phyloP scores from a whole-genome alignment of 2,113 vertebrate species.

The Trichomycterus rosablanca region DNA sequence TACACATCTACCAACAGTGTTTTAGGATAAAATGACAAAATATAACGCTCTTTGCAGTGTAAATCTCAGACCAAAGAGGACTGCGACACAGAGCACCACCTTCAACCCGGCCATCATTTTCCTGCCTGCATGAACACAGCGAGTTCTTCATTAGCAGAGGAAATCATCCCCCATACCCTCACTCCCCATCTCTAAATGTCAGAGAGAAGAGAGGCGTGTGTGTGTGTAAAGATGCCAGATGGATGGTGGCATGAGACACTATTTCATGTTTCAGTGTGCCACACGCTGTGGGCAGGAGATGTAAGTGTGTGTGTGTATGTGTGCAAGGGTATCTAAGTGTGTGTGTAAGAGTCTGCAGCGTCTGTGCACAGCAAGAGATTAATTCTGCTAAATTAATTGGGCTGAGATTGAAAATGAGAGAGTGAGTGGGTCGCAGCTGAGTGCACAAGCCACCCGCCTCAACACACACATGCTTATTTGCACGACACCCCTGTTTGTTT shows the following conservation, averaged over 20 bases:
- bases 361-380: constrained; percentile 51
- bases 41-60: constrained; percentile 14
- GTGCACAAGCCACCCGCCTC: constrained; percentile 37
- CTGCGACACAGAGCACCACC: constrained; percentile 15
- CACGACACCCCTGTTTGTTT: constrained; percentile 41
- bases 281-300: constrained; percentile 41
- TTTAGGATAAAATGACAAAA: neutral
- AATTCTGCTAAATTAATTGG: constrained; percentile 56
- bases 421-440: constrained; percentile 50
- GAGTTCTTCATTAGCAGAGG: constrained; percentile 49
- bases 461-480: constrained; percentile 43
- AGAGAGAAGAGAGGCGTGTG: constrained; percentile 41
- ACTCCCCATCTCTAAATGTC: constrained; percentile 47
- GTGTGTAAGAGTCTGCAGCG: constrained; percentile 41
- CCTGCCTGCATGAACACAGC: constrained; percentile 39
- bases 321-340: constrained; percentile 35
- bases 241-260: constrained; percentile 64
- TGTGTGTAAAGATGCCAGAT: constrained; percentile 57
- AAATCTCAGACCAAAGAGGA: constrained; percentile 14
- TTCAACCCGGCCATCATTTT: constrained; percentile 36
- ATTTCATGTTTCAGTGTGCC: constrained; percentile 71
- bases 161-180: constrained; percentile 42
- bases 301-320: constrained; percentile 13
- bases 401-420: constrained; percentile 56
- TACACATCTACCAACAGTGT: no score